Conservation (phyloP, 2,888 invertebrate genomes). For the Deilephila porcellus region DNA sequence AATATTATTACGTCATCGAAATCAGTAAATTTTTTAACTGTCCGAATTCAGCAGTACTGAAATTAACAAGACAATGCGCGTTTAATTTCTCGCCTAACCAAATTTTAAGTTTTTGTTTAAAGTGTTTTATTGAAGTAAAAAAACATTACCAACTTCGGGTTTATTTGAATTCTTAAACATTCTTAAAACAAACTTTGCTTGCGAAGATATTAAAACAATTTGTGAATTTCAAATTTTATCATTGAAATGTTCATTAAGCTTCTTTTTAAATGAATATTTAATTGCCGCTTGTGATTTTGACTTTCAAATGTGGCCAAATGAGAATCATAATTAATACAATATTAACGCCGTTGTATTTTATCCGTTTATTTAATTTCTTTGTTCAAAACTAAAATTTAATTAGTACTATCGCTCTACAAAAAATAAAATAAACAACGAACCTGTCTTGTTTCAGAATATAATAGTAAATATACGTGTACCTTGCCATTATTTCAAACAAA, state of each 20-base stretch:
- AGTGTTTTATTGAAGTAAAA: not conserved
- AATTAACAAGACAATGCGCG: not conserved
- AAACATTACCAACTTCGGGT: not conserved
- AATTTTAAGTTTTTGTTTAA: not conserved
- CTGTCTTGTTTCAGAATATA: too few relatives aligned
- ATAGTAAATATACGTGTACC: too few relatives aligned
- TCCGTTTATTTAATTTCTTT: not conserved
- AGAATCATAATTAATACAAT: not conserved
- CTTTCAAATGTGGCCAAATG: not conserved
- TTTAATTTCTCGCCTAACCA: not conserved
- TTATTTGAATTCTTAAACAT: constrained; percentile 4
- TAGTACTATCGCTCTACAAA: too few relatives aligned
- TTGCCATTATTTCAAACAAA: too few relatives aligned
- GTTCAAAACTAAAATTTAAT: too few relatives aligned
- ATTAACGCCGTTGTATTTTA: not conserved
- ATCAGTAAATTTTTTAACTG: not conserved
- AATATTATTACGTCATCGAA: too few relatives aligned
- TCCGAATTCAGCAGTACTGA: not conserved
- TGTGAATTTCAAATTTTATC: not conserved
- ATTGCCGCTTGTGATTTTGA: not conserved
- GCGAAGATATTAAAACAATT: not conserved
- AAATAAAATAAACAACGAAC: too few relatives aligned
- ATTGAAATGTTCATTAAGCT: constrained; percentile 1
- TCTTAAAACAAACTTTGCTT: not conserved
- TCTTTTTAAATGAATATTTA: not conserved